Conservation (phyloP, 2,797 vertebrate species). For the Squalus acanthias region DNA sequence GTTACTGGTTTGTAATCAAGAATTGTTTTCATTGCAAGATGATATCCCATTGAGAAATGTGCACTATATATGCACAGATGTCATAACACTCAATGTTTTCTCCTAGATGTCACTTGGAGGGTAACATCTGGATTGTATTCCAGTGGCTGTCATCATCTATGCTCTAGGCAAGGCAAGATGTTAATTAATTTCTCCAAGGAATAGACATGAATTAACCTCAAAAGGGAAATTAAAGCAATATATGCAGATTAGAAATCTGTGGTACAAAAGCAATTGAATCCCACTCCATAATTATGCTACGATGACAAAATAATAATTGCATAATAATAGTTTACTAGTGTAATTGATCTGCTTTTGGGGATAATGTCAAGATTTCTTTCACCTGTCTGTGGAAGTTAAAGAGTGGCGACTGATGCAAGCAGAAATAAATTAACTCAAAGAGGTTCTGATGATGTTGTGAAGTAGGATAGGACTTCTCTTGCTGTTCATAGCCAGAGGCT, state of each 20-base stretch:
- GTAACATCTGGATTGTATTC: constrained; percentile 24
- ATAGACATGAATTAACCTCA: constrained; percentile 24
- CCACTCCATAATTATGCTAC: constrained; percentile 2
- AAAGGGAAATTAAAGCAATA: constrained; percentile 27
- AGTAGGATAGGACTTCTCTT: neutral
- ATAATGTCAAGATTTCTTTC: neutral
- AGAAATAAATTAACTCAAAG: neutral
- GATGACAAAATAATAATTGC: constrained; percentile 16
- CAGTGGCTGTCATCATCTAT: neutral
- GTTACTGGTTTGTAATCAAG: neutral
- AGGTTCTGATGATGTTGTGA: neutral
- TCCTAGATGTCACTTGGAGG: neutral
- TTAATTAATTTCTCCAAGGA: constrained; percentile 23
- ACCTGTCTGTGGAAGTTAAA: neutral
- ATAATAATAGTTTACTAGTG: neutral
- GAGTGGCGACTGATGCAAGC: neutral
- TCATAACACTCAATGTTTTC: neutral
- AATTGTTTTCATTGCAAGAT: too few species aligned
- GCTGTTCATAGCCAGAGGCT: too few species aligned
- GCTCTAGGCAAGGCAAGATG: neutral
- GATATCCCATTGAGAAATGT: too few species aligned
- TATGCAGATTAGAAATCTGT: constrained; percentile 21
- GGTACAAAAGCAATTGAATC: neutral
- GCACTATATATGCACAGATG: neutral
- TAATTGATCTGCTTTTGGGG: neutral